Percentiles rank a stretch among this genome's conserved stretches.
phyloP scores from a whole-genome alignment of 1,140 invertebrate species.

The Panagrolaimus sp. region DNA sequence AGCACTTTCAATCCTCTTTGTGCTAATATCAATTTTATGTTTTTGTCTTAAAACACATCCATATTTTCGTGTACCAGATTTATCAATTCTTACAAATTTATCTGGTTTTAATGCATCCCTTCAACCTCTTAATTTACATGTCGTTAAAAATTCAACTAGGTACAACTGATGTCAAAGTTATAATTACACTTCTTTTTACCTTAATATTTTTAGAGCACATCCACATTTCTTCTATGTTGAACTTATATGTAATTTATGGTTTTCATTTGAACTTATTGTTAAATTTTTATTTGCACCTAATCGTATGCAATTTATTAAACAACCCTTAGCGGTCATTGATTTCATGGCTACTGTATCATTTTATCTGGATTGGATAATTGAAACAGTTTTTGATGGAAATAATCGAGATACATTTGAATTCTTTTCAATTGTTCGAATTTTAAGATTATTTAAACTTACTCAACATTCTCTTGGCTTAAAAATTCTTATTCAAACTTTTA shows the following conservation, averaged over 20 bases:
- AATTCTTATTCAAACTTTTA: conserved; percentile 93
- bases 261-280: conserved; percentile 80
- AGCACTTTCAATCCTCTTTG: conserved; percentile 80
- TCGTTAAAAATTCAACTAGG: conserved; percentile 11
- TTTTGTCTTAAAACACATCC: conserved; percentile 89
- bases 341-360: conserved; percentile 75
- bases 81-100: neutral
- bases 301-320: conserved; percentile 78
- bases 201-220: conserved; percentile 16
- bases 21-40: conserved; percentile 91
- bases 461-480: conserved; percentile 91
- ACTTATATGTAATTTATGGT: conserved; percentile 88
- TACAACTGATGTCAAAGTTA: neutral
- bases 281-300: conserved; percentile 80
- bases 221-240: conserved; percentile 83
- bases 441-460: conserved; percentile 95
- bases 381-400: neutral
- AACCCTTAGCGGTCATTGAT: conserved; percentile 80
- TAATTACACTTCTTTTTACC: too few species aligned
- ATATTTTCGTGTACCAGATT: conserved; percentile 13
- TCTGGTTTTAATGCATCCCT: neutral
- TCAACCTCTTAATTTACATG: neutral
- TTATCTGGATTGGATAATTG: conserved; percentile 33
- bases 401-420: conserved; percentile 66
- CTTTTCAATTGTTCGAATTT: conserved; percentile 96